These are phyloP conservation scores for Schizopygopsis pylzovi DNA, from an alignment of 2,797 vertebrate genomes.

Conservation along the genomic window DNA sequence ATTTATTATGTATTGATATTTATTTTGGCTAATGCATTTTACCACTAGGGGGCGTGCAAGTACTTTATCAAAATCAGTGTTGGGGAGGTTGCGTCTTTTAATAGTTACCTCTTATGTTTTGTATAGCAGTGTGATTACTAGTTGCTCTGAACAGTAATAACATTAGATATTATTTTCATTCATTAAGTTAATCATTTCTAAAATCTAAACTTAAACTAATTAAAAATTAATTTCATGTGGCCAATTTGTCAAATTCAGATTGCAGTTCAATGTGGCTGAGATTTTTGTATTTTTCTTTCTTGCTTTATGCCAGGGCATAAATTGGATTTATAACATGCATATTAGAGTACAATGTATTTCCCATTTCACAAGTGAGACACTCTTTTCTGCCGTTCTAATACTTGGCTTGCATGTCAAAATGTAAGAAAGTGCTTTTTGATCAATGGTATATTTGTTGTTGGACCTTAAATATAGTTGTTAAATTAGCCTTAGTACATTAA, in stretches of 20 bases:
- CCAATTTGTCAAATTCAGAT: neutral
- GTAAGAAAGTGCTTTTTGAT: constrained; percentile 35
- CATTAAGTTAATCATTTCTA: neutral
- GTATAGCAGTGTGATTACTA: constrained; percentile 10
- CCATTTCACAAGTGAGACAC: neutral
- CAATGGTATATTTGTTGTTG: constrained; percentile 23
- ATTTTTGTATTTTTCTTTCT: no score
- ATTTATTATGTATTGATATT: neutral
- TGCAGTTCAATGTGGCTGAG: neutral
- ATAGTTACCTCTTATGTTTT: constrained; percentile 16
- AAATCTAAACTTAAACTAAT: neutral
- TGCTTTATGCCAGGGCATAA: neutral
- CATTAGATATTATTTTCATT: neutral
- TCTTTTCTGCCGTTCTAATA: neutral
- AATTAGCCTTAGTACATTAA: constrained; percentile 22
- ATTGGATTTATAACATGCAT: neutral
- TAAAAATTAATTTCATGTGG: neutral
- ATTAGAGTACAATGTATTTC: constrained; percentile 1
- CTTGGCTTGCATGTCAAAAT: constrained; percentile 12
- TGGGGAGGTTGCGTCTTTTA: constrained; percentile 10
- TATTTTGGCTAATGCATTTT: neutral
- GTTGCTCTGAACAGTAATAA: neutral
- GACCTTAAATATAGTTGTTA: constrained; percentile 36
- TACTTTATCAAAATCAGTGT: constrained; percentile 16
- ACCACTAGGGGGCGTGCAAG: neutral